Conservation (phyloP, 2,888 invertebrate genomes). For the Stenoptilia bipunctidactyla region DNA sequence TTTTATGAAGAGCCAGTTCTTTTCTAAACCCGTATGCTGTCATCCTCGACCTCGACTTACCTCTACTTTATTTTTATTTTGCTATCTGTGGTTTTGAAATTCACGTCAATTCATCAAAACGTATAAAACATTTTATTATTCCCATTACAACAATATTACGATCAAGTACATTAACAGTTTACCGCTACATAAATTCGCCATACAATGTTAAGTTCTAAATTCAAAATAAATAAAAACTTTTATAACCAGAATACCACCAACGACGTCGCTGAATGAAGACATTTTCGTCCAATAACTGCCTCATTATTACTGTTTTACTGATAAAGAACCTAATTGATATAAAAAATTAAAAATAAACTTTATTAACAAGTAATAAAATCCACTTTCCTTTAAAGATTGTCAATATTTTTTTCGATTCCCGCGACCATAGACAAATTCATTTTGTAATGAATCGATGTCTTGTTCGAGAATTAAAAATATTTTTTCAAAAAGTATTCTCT, state of each 20-base stretch:
- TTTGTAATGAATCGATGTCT: background rate
- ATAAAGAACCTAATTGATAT: constrained; percentile 25
- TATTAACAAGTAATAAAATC: background rate
- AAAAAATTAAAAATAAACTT: constrained; percentile 1
- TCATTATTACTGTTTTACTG: constrained; percentile 32
- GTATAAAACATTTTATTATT: no score
- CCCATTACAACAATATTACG: no score
- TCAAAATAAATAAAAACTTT: background rate
- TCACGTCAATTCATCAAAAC: no score
- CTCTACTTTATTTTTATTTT: no score
- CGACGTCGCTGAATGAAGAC: constrained; percentile 49
- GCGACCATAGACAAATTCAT: constrained; percentile 7
- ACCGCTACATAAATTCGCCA: no score
- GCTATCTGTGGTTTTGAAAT: no score
- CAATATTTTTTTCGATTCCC: background rate
- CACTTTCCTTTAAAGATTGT: background rate
- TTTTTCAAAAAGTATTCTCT: background rate
- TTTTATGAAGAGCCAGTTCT: no score
- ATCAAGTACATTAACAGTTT: no score
- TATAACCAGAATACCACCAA: constrained; percentile 36
- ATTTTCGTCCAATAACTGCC: constrained; percentile 40
- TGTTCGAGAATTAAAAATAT: background rate
- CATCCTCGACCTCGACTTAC: no score
- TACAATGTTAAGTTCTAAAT: background rate
- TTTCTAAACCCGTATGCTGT: no score